Evolutionary conservation across 2,113 vertebrate genomes (phyloP).

Genomic region (Cathartes aura): DNA sequence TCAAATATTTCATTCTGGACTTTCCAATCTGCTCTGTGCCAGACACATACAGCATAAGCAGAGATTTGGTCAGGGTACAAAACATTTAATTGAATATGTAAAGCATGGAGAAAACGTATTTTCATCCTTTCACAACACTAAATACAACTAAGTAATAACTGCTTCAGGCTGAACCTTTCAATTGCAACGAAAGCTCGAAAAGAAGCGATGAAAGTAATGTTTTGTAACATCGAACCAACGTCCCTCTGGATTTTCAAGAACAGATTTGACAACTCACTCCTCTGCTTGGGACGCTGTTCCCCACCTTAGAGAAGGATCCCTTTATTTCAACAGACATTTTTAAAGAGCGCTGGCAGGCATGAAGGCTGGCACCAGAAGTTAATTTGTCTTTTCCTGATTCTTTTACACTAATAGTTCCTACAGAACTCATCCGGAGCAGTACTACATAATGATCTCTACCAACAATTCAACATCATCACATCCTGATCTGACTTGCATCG

Average conservation of each 20-base stretch:
- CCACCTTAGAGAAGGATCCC: background rate
- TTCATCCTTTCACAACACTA: conserved; percentile 21
- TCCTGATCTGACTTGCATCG: background rate
- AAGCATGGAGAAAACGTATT: background rate
- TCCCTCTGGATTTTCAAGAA: background rate
- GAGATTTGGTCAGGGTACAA: background rate
- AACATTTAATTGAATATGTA: conserved; percentile 5
- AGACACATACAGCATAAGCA: background rate
- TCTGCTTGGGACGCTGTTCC: background rate
- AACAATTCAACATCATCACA: background rate
- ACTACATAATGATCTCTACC: background rate
- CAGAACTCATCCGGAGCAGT: background rate
- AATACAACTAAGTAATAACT: background rate
- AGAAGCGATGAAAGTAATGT: background rate
- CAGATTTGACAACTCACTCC: background rate
- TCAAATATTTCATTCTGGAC: background rate
- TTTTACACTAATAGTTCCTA: background rate
- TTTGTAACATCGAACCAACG: background rate
- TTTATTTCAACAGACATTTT: background rate
- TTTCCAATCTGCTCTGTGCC: background rate
- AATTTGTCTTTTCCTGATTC: background rate
- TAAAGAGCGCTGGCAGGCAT: background rate
- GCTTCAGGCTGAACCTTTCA: background rate
- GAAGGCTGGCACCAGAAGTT: background rate
- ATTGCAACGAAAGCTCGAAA: background rate